Base-by-base conservation (phyloP, 2,113 vertebrate species). In the Colinus virginianus region DNA sequence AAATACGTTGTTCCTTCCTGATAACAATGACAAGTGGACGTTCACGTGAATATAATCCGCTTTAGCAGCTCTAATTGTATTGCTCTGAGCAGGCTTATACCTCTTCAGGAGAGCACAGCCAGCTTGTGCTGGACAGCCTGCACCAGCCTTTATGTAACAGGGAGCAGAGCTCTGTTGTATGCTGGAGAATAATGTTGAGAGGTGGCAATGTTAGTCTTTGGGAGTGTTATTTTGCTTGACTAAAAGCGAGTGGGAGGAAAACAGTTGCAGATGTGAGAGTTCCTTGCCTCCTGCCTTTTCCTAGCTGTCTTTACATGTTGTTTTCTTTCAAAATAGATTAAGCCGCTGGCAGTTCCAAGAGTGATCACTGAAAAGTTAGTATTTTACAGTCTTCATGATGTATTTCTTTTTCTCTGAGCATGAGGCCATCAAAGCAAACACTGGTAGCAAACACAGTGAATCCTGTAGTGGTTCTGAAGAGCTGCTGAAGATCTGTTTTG, bases 81-180 rank as follows among this genome's bases (percentile, higher is more conserved):
- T 56, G 77, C 76, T 90, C 85, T 96, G 80, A 95, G 88, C 51
- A 80, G 88, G 79, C 82, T 96, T 92, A 91, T 21, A 42, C 36
- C 63, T 90, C 90, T 46, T 72, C 51, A 40, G 76, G 3, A 67
- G 79, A 88, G 61, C 85, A 70, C 88, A 78, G n/a, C 34, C 26
- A 83, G 45, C 0, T 10, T 46, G 43, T 46, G 11, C 30, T 68
- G 56, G 87, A 70, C 82, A 79, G 64, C 82, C 59, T 49, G 51
- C 64, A 34, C 0, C 0, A 28, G 34, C 40, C 56, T 82, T 80
- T 95, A 88, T 43, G 4, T 74, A 85, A 88, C 64, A 19, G 32
- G 30, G 13, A 14, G 40, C 58, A 62, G 58, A 91, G 55, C 40
- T 81, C 78, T 69, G 46, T 28, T 22, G 2, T 48, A 28, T 30